A percentile compares a stretch with the other conserved stretches of the same genome.
These are phyloP conservation scores for Tenebrosternarchus preto DNA, from an alignment of 2,113 vertebrate species.

Conservation along the genomic window DNA sequence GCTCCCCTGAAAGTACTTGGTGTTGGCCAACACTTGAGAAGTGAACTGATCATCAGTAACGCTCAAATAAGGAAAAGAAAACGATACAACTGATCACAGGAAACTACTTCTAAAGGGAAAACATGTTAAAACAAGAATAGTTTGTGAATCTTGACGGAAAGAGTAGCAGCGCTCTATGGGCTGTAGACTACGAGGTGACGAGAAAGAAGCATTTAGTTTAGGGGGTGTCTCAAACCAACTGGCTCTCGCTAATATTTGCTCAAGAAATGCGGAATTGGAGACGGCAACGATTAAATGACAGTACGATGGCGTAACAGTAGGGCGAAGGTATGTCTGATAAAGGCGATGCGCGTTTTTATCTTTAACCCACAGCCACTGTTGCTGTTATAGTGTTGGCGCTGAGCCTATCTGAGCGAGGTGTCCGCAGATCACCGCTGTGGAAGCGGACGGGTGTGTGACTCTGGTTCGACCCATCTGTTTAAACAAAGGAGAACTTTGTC, in stretches of 20 bases:
- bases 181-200: too few species aligned
- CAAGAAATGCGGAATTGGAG: too few species aligned
- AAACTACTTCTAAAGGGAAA: background rate
- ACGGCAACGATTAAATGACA: background rate
- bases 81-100: background rate
- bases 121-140: too few species aligned
- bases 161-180: too few species aligned
- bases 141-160: too few species aligned
- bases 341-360: background rate
- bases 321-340: background rate
- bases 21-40: background rate
- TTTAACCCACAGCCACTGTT: background rate
- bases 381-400: constrained; percentile 26
- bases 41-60: background rate
- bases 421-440: constrained; percentile 27
- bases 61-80: background rate
- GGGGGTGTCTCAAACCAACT: background rate
- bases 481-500: constrained; percentile 55
- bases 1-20: background rate
- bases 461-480: constrained; percentile 40
- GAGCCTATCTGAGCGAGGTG: constrained; percentile 22
- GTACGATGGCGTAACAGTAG: background rate
- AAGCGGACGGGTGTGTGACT: constrained; percentile 42
- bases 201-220: background rate
- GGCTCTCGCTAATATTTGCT: too few species aligned